Evolutionary conservation across 53 echinoderm and acorn worm genomes (phyloP), one percentile per base, ranked within the genome.

Genomic region (Luidia sarsii): DNA sequence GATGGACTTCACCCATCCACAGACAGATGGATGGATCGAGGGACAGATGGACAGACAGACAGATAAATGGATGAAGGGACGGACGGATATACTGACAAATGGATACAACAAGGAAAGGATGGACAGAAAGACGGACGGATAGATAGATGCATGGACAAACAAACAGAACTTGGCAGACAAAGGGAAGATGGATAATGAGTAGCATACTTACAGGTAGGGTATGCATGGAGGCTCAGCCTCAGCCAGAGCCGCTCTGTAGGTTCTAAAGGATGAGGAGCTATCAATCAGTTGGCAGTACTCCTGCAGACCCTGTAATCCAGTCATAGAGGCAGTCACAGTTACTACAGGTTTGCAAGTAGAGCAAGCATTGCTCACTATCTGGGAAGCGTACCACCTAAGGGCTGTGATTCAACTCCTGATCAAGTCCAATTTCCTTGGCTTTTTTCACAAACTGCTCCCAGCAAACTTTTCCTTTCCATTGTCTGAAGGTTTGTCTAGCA

Each of bases 211-310:
- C 97, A 97, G 97, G 87, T 97, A 97, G 1, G 97, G 97, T 32
- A 94, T 94, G 41, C 96, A 96, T 1, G 97, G 97, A 18, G 97
- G 97, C 35, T 93, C 90, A 9, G 97, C 97, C 33, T 91, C 89
- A 7, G 97, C 97, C 24, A 99, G 61, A 20, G 99, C 91, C 75
- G 94, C 99, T 38, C 99, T 67, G 85, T 99, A 99, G 25, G 88
- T 83, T 37, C 90, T 83, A 65, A 99, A 99, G 10, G 99, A 99
- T 84, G 94, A 89, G 0, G 94, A 91, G 43, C 99, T 99, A 64
- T 99, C 94, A 52, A 99, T 99, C 62, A 99, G 65, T 32, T 89
- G 83, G 55, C 87, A 94, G 41, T 91, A 99, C 68, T 99, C 97
- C 70, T 91, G 72, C 83, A 97, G 49, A 20, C 88, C 84, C 94